Base-by-base conservation (phyloP, 2,888 invertebrate species). In the Eulithis prunata region DNA sequence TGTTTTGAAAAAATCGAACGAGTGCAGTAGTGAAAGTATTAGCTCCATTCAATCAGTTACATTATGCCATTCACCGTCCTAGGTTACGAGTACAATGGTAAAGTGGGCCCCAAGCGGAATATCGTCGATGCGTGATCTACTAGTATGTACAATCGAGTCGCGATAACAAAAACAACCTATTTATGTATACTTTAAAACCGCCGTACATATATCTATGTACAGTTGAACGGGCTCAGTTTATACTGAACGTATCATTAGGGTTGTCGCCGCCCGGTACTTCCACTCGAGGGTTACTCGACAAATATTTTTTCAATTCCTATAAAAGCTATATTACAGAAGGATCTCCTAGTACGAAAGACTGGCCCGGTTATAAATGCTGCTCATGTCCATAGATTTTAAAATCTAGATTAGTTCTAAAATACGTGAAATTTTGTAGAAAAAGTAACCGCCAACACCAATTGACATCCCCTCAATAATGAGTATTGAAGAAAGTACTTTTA, bases 21-120 rank as follows among this genome's bases (percentile, higher is more conserved):
- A 88, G 91, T 91, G 91, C 89, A 85, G 76, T 81, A 85, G 90
- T 90, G 89, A 86, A 85, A 86, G 86, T 85, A 84, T 82, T 85
- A 77, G 81, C 86, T 84, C 78, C 84, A 72, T 75, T 81, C 80
- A 83, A 88, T 87, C 78, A 77, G 84, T 84, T 81, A 80, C 76
- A 78, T 79, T 79, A 84, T 75, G 69, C 75, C 76, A 71, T 56
- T 52, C 28, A 52, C 78, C 78, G 72, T 76, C 78, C 77, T 80
- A 82, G 78, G 72, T 71, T 77, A 75, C 73, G 76, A 56, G 49
- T 60, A 64, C 41, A 64, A 56, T 64, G 58, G 56, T 66, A 55
- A 52, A 32, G 45, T 56, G 66, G 66, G 45, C 57, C 85, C 80
- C 77, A 78, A 80, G 79, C 82, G 77, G 82, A 64, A 49, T 52